Conservation (phyloP, 2,888 invertebrate species). For the Ichneumon xanthorius region DNA sequence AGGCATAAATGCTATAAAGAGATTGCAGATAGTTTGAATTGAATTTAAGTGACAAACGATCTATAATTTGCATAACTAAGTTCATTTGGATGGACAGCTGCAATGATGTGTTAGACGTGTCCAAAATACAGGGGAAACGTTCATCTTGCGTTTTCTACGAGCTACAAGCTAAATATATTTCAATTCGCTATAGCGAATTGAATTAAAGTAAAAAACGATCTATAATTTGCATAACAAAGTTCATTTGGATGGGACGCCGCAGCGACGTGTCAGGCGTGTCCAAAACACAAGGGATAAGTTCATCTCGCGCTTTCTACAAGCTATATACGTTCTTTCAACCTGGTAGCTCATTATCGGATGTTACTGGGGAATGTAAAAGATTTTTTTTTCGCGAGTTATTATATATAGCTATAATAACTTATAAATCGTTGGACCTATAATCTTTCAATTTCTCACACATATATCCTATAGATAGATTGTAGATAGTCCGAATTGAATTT, state of each 20-base stretch:
- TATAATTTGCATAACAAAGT: neutral
- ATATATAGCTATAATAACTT: too few species aligned
- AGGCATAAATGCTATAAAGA: too few species aligned
- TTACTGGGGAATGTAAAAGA: conserved; percentile 5
- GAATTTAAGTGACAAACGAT: neutral
- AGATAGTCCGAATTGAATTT: too few species aligned
- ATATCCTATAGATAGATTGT: too few species aligned
- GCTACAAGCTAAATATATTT: too few species aligned
- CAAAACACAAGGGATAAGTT: neutral
- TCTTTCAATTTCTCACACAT: too few species aligned
- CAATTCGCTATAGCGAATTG: too few species aligned
- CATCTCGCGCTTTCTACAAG: neutral
- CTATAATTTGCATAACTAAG: neutral
- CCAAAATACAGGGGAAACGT: neutral
- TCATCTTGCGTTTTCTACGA: too few species aligned
- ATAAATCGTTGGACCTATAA: too few species aligned
- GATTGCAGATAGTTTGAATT: too few species aligned
- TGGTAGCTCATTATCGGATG: neutral
- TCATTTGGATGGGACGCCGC: neutral
- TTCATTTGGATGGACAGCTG: neutral
- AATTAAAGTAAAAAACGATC: neutral
- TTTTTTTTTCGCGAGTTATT: neutral
- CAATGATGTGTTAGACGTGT: neutral
- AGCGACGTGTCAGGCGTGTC: neutral
- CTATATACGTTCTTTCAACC: neutral